Evolutionary conservation across 2,797 vertebrate species (phyloP).

Genomic region (Rallus crepitans): DNA sequence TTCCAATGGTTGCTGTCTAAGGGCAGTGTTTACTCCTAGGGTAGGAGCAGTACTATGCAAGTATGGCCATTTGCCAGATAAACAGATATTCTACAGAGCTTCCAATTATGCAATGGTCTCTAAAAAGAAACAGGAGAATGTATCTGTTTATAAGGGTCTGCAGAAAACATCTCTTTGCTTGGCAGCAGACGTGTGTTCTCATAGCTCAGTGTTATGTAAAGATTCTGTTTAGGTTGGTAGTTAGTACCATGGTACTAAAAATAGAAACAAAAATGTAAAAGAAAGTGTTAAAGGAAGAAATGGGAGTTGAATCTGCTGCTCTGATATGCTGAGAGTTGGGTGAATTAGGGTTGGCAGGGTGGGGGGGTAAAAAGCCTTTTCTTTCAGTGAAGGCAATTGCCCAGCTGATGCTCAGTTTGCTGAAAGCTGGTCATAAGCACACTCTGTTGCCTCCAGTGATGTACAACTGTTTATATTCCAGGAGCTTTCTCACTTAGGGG

Average conservation of each 20-base stretch:
- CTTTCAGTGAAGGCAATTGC: not conserved
- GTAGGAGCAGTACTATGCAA: slow-evolving; percentile 45
- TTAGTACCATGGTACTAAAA: not conserved
- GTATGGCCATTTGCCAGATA: slow-evolving; percentile 61
- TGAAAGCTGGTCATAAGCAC: not conserved
- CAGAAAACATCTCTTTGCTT: slow-evolving; percentile 46
- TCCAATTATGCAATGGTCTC: slow-evolving; percentile 65
- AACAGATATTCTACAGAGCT: slow-evolving; percentile 68
- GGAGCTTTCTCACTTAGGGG: not conserved
- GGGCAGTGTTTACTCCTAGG: slow-evolving; percentile 54
- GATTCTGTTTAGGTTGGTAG: slow-evolving; percentile 10
- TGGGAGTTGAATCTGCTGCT: not conserved
- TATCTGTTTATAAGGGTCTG: slow-evolving; percentile 67
- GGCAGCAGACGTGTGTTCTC: slow-evolving; percentile 21
- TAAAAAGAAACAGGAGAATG: slow-evolving; percentile 67
- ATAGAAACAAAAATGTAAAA: not conserved
- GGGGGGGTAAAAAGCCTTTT: not conserved
- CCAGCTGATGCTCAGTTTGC: not conserved
- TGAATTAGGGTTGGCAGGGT: not conserved
- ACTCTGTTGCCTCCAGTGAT: not conserved
- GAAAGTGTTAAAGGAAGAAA: not conserved
- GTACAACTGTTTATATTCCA: not conserved
- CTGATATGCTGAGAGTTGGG: not conserved
- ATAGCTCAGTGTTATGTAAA: slow-evolving; percentile 18
- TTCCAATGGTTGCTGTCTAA: slow-evolving; percentile 13